Percentiles rank a stretch among this genome's conserved stretches.
Conservation (phyloP, 2,113 vertebrate species). For the Ranitomeya imitator region DNA sequence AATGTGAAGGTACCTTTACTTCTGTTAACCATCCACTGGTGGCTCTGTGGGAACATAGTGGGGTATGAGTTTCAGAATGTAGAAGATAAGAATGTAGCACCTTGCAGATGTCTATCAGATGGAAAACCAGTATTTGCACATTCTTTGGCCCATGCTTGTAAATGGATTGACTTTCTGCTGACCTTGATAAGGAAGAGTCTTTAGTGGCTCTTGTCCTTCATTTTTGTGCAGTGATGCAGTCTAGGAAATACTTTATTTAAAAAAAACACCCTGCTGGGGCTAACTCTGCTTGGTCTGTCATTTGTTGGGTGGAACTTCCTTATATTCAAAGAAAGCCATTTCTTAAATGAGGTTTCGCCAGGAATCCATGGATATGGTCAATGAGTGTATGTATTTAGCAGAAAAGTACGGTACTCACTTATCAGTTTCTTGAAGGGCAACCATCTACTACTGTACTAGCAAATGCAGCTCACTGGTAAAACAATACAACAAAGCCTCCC, state of each 20-base stretch:
- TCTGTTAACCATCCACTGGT: too few species aligned
- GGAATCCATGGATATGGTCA: background rate
- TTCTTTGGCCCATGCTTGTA: background rate
- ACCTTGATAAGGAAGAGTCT: background rate
- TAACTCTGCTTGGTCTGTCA: background rate
- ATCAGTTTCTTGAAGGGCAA: too few species aligned
- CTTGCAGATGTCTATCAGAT: background rate
- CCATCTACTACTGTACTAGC: too few species aligned
- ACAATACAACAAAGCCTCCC: too few species aligned
- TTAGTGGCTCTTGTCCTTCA: background rate
- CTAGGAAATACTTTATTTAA: background rate
- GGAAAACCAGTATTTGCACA: slow-evolving; percentile 50
- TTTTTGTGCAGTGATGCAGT: background rate
- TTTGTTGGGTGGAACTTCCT: background rate
- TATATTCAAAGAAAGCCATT: background rate
- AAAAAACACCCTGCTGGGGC: background rate
- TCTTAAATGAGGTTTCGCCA: background rate
- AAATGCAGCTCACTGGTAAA: too few species aligned
- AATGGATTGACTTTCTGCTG: background rate
- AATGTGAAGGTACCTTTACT: too few species aligned
- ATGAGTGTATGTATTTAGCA: background rate
- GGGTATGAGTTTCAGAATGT: background rate
- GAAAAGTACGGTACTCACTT: too few species aligned
- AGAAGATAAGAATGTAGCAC: background rate
- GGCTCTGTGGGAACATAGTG: too few species aligned